Percentiles rank a stretch among this genome's conserved stretches.
Conservation (phyloP, 2,797 vertebrate genomes). For the Toxotes lorentzi region DNA sequence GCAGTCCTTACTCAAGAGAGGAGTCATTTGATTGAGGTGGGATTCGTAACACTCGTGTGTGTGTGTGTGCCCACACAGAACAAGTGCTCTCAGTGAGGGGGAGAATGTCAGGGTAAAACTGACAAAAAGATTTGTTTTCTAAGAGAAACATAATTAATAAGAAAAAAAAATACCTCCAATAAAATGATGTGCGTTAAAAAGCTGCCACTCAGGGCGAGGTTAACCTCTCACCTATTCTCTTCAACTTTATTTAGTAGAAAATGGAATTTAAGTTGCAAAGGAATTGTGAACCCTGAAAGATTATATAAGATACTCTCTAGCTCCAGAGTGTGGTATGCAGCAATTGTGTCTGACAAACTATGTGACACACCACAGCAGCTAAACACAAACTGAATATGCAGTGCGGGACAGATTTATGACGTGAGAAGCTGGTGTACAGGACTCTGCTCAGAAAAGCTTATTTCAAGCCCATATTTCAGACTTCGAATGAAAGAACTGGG, state of each 20-base stretch:
- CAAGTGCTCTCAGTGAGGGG: conserved; percentile 25
- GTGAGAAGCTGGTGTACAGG: background rate
- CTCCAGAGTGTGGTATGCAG: background rate
- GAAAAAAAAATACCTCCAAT: background rate
- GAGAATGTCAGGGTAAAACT: conserved; percentile 62
- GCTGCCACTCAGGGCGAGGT: conserved; percentile 13
- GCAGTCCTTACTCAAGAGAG: conserved; percentile 30
- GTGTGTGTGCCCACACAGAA: conserved; percentile 18
- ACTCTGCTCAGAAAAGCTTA: background rate
- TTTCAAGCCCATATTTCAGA: background rate
- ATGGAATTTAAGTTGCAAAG: background rate
- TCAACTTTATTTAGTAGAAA: conserved; percentile 2
- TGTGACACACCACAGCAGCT: background rate
- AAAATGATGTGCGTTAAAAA: conserved; percentile 34
- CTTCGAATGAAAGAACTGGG: background rate
- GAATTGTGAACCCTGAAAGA: background rate
- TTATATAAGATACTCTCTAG: background rate
- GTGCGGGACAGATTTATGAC: conserved; percentile 1
- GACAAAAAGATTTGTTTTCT: conserved; percentile 47
- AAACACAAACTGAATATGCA: background rate
- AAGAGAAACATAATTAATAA: conserved; percentile 12
- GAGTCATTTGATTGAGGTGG: conserved; percentile 46
- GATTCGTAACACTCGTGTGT: conserved; percentile 22
- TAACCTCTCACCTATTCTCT: background rate
- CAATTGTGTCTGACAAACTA: background rate